Evolutionary conservation across 2,797 vertebrate species (phyloP).

Genomic region (Danio aesculapii): DNA sequence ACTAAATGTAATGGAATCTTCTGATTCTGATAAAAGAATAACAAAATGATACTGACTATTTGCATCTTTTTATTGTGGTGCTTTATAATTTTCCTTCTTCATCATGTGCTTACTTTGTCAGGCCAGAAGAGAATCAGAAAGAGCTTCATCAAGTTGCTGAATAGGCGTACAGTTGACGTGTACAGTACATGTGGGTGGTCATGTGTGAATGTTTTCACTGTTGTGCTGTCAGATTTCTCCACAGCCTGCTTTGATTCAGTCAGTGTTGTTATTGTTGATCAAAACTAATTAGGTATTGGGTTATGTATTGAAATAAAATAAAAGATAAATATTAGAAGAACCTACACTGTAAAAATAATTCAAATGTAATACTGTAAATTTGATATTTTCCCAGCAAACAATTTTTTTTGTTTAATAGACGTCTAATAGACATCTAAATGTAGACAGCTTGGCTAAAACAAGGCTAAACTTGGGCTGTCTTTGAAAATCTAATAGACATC

Average conservation of each 20-base stretch:
- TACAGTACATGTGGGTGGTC: conserved; percentile 1
- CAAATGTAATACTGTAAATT: too few species aligned
- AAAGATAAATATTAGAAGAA: too few species aligned
- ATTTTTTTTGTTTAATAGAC: too few species aligned
- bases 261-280: not conserved
- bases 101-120: not conserved
- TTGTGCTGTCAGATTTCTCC: conserved; percentile 5
- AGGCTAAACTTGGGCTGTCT: too few species aligned
- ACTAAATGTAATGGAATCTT: not conserved
- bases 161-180: not conserved
- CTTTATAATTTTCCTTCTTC: not conserved
- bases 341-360: too few species aligned
- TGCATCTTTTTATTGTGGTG: not conserved
- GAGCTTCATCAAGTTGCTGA: not conserved
- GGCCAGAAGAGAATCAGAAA: not conserved
- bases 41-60: conserved; percentile 1
- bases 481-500: too few species aligned
- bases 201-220: conserved; percentile 16
- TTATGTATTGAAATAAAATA: too few species aligned
- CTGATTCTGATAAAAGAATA: not conserved
- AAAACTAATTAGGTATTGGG: not conserved
- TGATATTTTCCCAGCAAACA: too few species aligned
- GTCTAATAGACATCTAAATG: too few species aligned
- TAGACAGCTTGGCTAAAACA: too few species aligned
- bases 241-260: not conserved